These are phyloP conservation scores for Luehdorfia chinensis DNA, from an alignment of 1,140 invertebrate genomes.

Conservation along the genomic window DNA sequence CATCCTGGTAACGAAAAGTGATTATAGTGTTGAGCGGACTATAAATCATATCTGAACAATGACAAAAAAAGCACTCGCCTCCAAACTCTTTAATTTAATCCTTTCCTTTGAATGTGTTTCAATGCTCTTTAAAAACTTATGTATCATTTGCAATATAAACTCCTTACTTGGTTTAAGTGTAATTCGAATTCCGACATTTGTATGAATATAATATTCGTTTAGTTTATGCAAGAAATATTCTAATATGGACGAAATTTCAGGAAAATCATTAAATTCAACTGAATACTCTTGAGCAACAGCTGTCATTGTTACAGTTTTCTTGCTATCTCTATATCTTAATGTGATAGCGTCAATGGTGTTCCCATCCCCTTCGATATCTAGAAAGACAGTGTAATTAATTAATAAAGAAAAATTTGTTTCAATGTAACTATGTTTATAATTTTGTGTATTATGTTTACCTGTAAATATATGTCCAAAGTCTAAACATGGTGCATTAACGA, in stretches of 20 bases:
- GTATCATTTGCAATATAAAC: constrained; percentile 36
- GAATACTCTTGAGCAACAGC: constrained; percentile 29
- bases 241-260: constrained; percentile 45
- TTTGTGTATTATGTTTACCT: constrained; percentile 38
- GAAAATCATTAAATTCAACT: constrained; percentile 47
- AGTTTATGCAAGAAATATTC: constrained; percentile 41
- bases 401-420: no score
- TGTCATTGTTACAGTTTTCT: constrained; percentile 47
- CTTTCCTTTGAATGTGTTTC: constrained; percentile 61
- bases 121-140: constrained; percentile 56
- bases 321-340: constrained; percentile 42
- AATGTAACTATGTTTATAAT: no score
- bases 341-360: no score
- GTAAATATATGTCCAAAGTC: constrained; percentile 51
- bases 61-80: constrained; percentile 39
- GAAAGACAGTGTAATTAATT: no score
- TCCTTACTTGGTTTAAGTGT: constrained; percentile 39
- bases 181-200: constrained; percentile 30
- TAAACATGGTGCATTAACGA: constrained; percentile 33
- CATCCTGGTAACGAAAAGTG: constrained; percentile 67
- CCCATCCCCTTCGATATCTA: no score
- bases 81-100: constrained; percentile 40
- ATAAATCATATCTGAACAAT: no score
- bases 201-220: constrained; percentile 31
- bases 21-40: background rate